Evolutionary conservation across 53 echinoderm and acorn worm species (phyloP).

Genomic region (Holothuria scabra): DNA sequence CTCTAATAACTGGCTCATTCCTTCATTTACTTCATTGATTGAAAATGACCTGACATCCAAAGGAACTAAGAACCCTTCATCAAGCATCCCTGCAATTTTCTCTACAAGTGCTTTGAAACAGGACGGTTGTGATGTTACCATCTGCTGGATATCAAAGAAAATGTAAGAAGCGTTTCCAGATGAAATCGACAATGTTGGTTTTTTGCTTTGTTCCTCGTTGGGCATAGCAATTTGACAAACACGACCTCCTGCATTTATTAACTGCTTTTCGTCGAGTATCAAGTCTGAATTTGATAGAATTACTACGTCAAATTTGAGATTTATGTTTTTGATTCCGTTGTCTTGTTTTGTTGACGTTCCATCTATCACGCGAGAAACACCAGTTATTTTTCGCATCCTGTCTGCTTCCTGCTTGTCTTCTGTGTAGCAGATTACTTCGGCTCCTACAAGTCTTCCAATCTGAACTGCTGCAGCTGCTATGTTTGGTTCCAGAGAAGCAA

Average conservation of each 20-base stretch:
- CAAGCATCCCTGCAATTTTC: constrained; percentile 63
- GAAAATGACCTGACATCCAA: constrained; percentile 45
- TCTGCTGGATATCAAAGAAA: constrained; percentile 23
- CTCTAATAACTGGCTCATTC: constrained; percentile 33
- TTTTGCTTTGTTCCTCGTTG: not conserved
- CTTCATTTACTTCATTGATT: constrained; percentile 53
- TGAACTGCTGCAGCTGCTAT: constrained; percentile 78
- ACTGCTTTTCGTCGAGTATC: constrained; percentile 66
- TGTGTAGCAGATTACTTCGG: constrained; percentile 66
- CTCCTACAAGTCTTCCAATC: constrained; percentile 67
- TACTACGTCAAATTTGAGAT: constrained; percentile 80
- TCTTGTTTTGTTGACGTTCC: constrained; percentile 58
- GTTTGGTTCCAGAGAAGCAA: constrained; percentile 69
- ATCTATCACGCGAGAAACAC: constrained; percentile 57
- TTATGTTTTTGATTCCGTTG: constrained; percentile 64
- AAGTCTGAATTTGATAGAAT: constrained; percentile 64
- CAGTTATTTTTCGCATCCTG: constrained; percentile 6
- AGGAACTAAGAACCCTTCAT: constrained; percentile 64
- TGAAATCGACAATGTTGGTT: constrained; percentile 1
- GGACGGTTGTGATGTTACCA: constrained; percentile 61
- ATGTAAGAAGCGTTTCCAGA: constrained; percentile 11
- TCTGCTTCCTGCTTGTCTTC: not conserved
- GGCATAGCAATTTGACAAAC: constrained; percentile 64
- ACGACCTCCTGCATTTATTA: constrained; percentile 71
- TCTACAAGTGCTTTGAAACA: constrained; percentile 54